Conservation (phyloP, 2,113 vertebrate species). For the Scartelaos histophorus region DNA sequence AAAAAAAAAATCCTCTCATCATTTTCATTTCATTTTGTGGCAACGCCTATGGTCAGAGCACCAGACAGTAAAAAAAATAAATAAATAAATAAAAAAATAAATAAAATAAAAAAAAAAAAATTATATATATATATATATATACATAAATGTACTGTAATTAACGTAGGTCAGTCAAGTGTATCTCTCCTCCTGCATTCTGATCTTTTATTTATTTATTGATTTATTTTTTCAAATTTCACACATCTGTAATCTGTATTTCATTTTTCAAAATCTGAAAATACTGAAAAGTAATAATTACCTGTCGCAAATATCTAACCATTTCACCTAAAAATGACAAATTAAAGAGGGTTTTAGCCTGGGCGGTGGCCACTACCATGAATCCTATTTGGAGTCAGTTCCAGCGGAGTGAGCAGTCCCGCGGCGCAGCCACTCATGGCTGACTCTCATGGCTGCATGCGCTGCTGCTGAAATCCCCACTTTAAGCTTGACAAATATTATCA, state of each 20-base stretch:
- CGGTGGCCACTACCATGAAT: slow-evolving; percentile 11
- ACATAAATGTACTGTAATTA: not conserved
- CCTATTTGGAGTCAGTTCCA: slow-evolving; percentile 20
- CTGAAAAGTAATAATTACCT: not conserved
- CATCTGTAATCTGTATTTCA: not conserved
- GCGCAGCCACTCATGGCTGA: slow-evolving; percentile 19
- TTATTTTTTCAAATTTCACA: too few relatives aligned
- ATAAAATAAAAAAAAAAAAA: too few relatives aligned
- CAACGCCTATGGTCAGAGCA: not conserved
- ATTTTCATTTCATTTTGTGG: too few relatives aligned
- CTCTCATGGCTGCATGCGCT: slow-evolving; percentile 35
- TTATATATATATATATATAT: too few relatives aligned
- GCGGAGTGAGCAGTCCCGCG: slow-evolving; percentile 12
- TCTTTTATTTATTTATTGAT: too few relatives aligned
- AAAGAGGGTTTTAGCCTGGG: slow-evolving; percentile 9
- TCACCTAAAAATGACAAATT: not conserved
- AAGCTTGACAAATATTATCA: slow-evolving; percentile 54
- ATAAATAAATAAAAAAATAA: too few relatives aligned
- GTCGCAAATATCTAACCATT: not conserved
- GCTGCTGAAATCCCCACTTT: slow-evolving; percentile 34
- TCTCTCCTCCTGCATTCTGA: not conserved
- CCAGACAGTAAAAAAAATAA: not conserved
- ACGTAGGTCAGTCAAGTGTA: not conserved
- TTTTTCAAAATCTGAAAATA: not conserved
- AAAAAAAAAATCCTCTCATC: not conserved